Base-by-base conservation (phyloP, 2,113 vertebrate species). In the Calypte anna region DNA sequence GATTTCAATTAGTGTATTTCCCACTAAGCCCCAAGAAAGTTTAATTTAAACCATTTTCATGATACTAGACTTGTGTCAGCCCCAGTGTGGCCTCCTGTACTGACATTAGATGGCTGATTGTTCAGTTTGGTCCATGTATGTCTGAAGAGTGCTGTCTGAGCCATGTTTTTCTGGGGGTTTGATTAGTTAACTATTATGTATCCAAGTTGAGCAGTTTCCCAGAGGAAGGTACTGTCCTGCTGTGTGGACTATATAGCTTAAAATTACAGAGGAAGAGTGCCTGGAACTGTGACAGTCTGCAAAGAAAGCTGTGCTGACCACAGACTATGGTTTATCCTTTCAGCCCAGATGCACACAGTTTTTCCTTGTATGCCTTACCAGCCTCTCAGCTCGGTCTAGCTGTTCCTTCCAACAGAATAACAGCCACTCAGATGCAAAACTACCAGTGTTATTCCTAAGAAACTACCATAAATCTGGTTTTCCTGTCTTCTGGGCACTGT, bases 41-140 rank as follows among this genome's bases (percentile, higher is more conserved):
- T 92, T 86, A 76, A 88, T 84, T 30, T 84, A 76, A 88, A 90
- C 88, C 61, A 63, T 81, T 93, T 95, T 84, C 81, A 67, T 78
- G 59, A 44, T 70, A 53, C 74, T 90, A n/a, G 67, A 69, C n/a
- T 86, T 58, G 46, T 70, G n/a, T 62, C 54, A 91, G 68, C 54
- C 28, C 5, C 19, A 28, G 54, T 33, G 15, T 40, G 38, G n/a
- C 28, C 51, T 88, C 44, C 46, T 40, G 48, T 17, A 25, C 50
- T 91, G 57, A 61, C 14, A 27, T 17, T 25, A 44, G 15, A 62
- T 81, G 67, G 53, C 54, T 9, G 9, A 36, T 79, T 50, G 64
- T 64, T 86, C n/a, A 12, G 23, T 74, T 90, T 67, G 38, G 17
- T 76, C 57, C 21, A 6, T 5, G 5, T 89, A 30, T 72, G 48